A percentile compares a stretch with the other conserved stretches of the same genome.
Evolutionary conservation across 2,888 invertebrate species (phyloP).

Genomic region (Mesoligia furuncula): DNA sequence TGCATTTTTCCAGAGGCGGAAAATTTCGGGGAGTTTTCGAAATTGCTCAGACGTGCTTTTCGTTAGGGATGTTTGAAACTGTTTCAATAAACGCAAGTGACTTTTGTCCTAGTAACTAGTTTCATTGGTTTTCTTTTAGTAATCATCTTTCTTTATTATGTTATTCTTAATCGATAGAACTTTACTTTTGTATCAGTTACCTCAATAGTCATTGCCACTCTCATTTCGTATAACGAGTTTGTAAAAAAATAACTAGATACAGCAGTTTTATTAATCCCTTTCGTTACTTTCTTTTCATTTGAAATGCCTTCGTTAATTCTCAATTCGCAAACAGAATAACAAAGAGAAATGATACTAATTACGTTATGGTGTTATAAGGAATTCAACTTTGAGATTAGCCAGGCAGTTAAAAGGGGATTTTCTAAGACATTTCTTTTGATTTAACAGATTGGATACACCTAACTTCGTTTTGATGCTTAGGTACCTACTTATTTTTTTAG

Average conservation of each 20-base stretch:
- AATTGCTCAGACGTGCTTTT: constrained; percentile 17
- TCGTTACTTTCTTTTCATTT: not conserved
- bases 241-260: not conserved
- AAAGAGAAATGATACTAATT: constrained; percentile 28
- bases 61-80: not conserved
- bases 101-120: not conserved
- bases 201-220: not conserved
- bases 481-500: not conserved
- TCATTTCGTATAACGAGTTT: not conserved
- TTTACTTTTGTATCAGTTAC: not conserved
- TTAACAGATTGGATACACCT: not conserved
- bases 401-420: constrained; percentile 1
- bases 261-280: not conserved
- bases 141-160: not conserved
- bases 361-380: constrained; percentile 14
- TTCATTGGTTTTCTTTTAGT: constrained; percentile 1
- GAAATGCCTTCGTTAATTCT: constrained; percentile 16
- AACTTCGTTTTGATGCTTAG: not conserved
- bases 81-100: not conserved
- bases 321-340: constrained; percentile 15
- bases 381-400: constrained; percentile 33
- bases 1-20: constrained; percentile 15
- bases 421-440: constrained; percentile 3
- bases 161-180: not conserved
- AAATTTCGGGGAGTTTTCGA: constrained; percentile 2